These are phyloP conservation scores for Phymorhynchus buccinoides DNA, from an alignment of 1,140 invertebrate genomes.

Conservation along the genomic window DNA sequence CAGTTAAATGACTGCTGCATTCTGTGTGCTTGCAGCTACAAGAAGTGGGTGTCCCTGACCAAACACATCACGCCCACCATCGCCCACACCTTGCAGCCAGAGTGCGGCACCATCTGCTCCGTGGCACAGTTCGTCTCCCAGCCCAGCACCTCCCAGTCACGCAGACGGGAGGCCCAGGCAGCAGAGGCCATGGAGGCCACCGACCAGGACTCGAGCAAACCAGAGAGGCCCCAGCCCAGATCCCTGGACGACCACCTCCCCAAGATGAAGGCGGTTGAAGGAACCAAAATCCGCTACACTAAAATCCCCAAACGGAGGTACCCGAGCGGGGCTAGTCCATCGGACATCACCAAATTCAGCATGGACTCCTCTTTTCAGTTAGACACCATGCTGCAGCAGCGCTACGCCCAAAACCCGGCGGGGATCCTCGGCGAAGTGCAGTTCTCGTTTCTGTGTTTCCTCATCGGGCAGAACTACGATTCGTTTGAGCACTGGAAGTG, in stretches of 20 bases:
- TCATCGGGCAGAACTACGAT: constrained; percentile 93
- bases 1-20: too few relatives aligned
- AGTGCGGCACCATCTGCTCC: constrained; percentile 74
- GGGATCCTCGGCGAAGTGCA: constrained; percentile 88
- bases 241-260: constrained; percentile 77
- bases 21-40: constrained; percentile 76
- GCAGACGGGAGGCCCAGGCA: constrained; percentile 45
- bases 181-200: constrained; percentile 35
- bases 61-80: constrained; percentile 80
- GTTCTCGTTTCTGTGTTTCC: constrained; percentile 91
- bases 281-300: constrained; percentile 86
- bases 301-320: constrained; percentile 82
- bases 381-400: constrained; percentile 75
- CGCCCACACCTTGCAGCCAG: constrained; percentile 76
- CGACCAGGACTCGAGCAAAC: neutral
- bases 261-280: constrained; percentile 83
- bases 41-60: constrained; percentile 89
- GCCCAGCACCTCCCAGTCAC: constrained; percentile 61
- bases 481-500: constrained; percentile 97
- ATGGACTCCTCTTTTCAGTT: constrained; percentile 89
- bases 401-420: constrained; percentile 54
- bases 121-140: constrained; percentile 70
- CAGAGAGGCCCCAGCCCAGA: neutral
- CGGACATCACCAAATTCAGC: constrained; percentile 88
- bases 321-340: constrained; percentile 83